Evolutionary conservation across 1,140 invertebrate genomes (phyloP), one percentile per base, ranked within the genome.

Genomic region (Amphibalanus amphitrite): DNA sequence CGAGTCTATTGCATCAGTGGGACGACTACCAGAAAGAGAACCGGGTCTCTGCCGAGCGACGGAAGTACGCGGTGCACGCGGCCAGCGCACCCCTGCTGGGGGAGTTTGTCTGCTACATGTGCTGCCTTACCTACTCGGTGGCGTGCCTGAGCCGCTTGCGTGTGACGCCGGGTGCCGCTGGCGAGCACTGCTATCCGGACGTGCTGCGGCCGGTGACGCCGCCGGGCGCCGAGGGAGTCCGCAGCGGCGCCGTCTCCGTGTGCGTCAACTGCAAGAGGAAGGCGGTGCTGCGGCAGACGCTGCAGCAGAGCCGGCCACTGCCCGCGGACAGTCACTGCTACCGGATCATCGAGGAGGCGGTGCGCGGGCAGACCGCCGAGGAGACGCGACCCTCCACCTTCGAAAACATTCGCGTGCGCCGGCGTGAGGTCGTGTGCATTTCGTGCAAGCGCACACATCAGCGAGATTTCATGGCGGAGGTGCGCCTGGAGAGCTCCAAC

Each of bases 161-260:
- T 79, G 91, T 90, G 79, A 88, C 88, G 78, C 84, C 87, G 59
- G 92, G 93, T 82, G 85, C 88, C 0, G 90, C 91, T 77, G 90
- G 76, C 81, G 91, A 95, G 78, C 88, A 90, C 29, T 93, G 89
- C 80, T 95, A 90, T 82, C 90, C 92, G 0, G 92, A 91, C 81
- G 88, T 95, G 71, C 87, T 87, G 77, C 85, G 85, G 74, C 81
- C 93, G 74, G 87, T 86, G 79, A 85, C 89, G 70, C 89, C 89
- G 64, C 85, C 86, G 69, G 91, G 91, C 76, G 90, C 92, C 75
- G 89, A 88, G 47, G 47, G 47, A 8, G 47, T 59, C 13, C 47
- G 47, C 13, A 20, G 13, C 17, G 47, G 47, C 47, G 20, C 47
- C 47, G 47, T 59, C 47, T 13, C 47, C 47, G 47, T 59, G 10